Base-by-base conservation (phyloP, 2,797 vertebrate genomes). In the Mus caroli region DNA sequence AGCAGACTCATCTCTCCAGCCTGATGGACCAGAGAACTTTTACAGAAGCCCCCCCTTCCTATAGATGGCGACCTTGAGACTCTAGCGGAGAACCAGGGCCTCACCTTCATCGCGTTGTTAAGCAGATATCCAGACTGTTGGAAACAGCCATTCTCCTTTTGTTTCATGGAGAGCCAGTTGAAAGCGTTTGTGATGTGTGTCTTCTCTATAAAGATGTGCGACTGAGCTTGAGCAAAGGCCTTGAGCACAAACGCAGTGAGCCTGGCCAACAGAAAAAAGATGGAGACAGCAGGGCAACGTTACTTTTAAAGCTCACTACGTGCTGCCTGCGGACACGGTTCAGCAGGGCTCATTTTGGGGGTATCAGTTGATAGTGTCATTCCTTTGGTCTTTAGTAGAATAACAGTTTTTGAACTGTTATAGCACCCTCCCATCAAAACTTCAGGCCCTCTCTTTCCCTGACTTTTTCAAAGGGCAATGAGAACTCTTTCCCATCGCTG, bases 231-330 rank as follows among this genome's bases (percentile, higher is more conserved):
- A 3, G 98, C 98, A 10, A 99, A 99, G 50, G 99, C 99, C 98
- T 99, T 99, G 98, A 99, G 98, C 97, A 99, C 99, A 90, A 99
- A 99, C 0, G 99, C 98, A 0, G 99, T 99, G 91, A 99, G 98
- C 99, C 99, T 99, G 96, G 71, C 75, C 34, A 90, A 56, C 93
- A 97, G 90, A 13, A 73, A 73, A 58, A 96, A 97, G 56, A 54
- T 0, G 0, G 13, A 90, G 28, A 50, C 15, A 11, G 54, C 9
- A 78, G 77, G 28, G 54, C 9, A 17, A 19, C 26, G 43, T 79
- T 52, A 64, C 6, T n/a, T 64, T 56, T 17, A 76, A 62, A 92
- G 64, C 8, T 82, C 37, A 67, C n/a, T 46, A 4, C 22, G 17
- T 11, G 0, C 0, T 52, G n/a, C 37, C 34, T 75, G 7, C 4